Base-by-base conservation (phyloP, 2,888 invertebrate species). In the Cheiracanthium punctorium region DNA sequence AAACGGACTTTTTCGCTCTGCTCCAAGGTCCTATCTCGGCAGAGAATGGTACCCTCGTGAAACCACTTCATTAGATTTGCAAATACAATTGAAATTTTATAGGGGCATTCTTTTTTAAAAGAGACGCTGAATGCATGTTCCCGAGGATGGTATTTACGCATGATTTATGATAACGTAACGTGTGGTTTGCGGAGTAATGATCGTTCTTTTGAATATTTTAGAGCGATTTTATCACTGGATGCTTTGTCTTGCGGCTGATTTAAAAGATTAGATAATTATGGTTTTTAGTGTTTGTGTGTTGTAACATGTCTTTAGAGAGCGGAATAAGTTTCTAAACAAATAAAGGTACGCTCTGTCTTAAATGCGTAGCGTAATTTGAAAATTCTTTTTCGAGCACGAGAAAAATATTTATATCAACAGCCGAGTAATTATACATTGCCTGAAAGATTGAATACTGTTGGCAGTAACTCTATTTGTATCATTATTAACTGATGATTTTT, bases 41-140 rank as follows among this genome's bases (percentile, higher is more conserved):
- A 58, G 24, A 58, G 58, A 58, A 24, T 58, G 24, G 58, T 58
- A 58, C 48, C 33, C 17, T 20, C 8, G 28, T 41, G 32, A 77
- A 37, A 65, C 30, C 37, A 41, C 80, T 72, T 80, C 72, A 72
- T 72, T 76, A 76, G 41, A 17, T 76, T 48, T 71, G 76, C 70
- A 43, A 76, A 82, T 64, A 64, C 71, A 43, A 65, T 76, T 48
- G 71, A 71, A 71, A 80, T 71, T 67, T 72, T 70, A 41, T 43
- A 37, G 71, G 71, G 43, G 28, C 71, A 41, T 71, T 41, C 33
- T 69, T 33, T 69, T 7, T n/a, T n/a, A 33, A 33, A 33, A 33
- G 20, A 20, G 17, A n/a, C n/a, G 33, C 10, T n/a, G 2, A 30
- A 17, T 17, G 8, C n/a, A n/a, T n/a, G n/a, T n/a, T 17, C 1